Conservation (phyloP, 2,797 vertebrate species). For the Phoeniculus purpureus region DNA sequence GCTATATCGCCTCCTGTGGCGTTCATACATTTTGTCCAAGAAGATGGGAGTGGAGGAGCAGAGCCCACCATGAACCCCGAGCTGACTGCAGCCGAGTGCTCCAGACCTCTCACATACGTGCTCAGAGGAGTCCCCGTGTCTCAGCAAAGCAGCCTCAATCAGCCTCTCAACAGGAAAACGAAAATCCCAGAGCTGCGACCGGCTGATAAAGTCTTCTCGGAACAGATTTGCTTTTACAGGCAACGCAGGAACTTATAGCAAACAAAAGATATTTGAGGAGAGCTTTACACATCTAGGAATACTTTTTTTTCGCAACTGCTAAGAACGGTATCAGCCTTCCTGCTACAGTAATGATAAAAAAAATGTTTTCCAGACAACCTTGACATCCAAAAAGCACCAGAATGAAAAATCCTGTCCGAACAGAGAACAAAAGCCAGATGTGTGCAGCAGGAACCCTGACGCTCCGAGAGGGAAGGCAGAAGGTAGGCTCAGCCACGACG, state of each 20-base stretch:
- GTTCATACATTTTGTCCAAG: slow-evolving; percentile 89
- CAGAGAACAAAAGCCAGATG: slow-evolving; percentile 58
- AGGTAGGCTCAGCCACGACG: slow-evolving; percentile 52
- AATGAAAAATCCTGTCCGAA: slow-evolving; percentile 39
- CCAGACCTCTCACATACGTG: slow-evolving; percentile 78
- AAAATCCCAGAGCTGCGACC: slow-evolving; percentile 57
- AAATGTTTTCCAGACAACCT: slow-evolving; percentile 41
- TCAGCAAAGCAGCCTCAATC: slow-evolving; percentile 50
- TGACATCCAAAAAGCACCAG: slow-evolving; percentile 47
- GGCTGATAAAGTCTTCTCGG: slow-evolving; percentile 64
- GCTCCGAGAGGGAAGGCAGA: slow-evolving; percentile 17
- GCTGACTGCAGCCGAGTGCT: slow-evolving; percentile 16
- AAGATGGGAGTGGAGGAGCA: neutral
- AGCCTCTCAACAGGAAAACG: slow-evolving; percentile 65
- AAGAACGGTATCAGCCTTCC: slow-evolving; percentile 43
- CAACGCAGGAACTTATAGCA: slow-evolving; percentile 35
- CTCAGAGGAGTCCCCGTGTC: slow-evolving; percentile 49
- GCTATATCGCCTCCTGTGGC: slow-evolving; percentile 94
- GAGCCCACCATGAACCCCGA: slow-evolving; percentile 73
- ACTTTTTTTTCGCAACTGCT: neutral
- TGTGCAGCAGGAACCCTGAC: slow-evolving; percentile 29
- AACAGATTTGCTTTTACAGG: slow-evolving; percentile 50
- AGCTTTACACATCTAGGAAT: slow-evolving; percentile 17
- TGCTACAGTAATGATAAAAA: neutral
- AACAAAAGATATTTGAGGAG: slow-evolving; percentile 42